Evolutionary conservation across 2,888 invertebrate genomes (phyloP).

Genomic region (Thereva unica): DNA sequence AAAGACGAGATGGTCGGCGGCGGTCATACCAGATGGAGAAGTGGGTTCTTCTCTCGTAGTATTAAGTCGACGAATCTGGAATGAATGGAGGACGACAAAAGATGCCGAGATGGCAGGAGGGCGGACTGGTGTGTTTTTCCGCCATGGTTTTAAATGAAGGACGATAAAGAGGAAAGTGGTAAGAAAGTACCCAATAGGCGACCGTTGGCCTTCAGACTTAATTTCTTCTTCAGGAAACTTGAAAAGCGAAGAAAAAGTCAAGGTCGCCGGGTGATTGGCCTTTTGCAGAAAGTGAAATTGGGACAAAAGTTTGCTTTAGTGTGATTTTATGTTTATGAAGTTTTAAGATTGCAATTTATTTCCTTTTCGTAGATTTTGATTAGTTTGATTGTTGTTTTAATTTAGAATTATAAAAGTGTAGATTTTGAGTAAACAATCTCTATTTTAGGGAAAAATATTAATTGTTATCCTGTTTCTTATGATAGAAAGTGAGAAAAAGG

Average conservation of each 20-base stretch:
- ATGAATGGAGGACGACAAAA: slow-evolving; percentile 6
- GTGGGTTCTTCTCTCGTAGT: slow-evolving; percentile 8
- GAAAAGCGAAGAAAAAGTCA: slow-evolving; percentile 28
- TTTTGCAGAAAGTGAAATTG: slow-evolving; percentile 39
- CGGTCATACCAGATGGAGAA: slow-evolving; percentile 26
- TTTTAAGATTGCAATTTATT: slow-evolving; percentile 7
- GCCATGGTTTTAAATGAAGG: slow-evolving; percentile 24
- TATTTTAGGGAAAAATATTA: too few relatives aligned
- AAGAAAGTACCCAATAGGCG: slow-evolving; percentile 33
- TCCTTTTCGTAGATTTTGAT: too few relatives aligned
- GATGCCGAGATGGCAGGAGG: slow-evolving; percentile 12
- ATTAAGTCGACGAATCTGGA: slow-evolving; percentile 21
- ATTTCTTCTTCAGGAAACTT: slow-evolving; percentile 19
- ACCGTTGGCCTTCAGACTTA: slow-evolving; percentile 42
- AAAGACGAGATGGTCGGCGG: slow-evolving; percentile 20
- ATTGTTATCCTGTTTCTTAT: too few relatives aligned
- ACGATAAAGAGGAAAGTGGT: slow-evolving; percentile 25
- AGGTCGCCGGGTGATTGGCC: slow-evolving; percentile 34
- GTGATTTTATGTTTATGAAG: slow-evolving; percentile 26
- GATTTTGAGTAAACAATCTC: too few relatives aligned
- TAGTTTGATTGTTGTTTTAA: too few relatives aligned
- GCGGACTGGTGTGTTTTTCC: slow-evolving; percentile 19
- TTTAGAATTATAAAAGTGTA: too few relatives aligned
- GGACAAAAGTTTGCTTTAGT: slow-evolving; percentile 28
- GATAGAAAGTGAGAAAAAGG: too few relatives aligned